Conservation (phyloP, 2,113 vertebrate species). For the Corynorhinus townsendii region DNA sequence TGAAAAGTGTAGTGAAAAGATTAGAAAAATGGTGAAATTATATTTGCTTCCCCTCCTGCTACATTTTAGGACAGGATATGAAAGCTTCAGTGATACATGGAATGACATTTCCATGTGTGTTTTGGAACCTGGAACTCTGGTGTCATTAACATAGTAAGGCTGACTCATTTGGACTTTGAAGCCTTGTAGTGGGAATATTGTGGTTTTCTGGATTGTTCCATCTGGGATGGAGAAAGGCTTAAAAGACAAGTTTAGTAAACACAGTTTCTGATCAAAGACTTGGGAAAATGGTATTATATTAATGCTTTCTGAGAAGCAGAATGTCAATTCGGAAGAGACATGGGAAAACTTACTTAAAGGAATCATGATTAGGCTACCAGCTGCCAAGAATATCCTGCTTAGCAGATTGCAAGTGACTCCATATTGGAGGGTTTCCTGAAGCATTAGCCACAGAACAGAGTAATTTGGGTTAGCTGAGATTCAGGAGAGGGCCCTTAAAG, state of each 20-base stretch:
- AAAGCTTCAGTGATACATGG: neutral
- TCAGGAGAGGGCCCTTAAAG: neutral
- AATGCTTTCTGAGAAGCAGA: neutral
- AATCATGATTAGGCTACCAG: neutral
- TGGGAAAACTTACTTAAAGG: slow-evolving; percentile 12
- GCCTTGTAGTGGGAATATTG: neutral
- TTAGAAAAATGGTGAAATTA: neutral
- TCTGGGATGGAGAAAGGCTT: neutral
- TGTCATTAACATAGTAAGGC: neutral
- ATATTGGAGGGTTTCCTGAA: neutral
- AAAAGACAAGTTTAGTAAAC: slow-evolving; percentile 7
- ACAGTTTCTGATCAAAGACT: slow-evolving; percentile 22
- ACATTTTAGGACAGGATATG: neutral
- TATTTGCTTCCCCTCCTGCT: neutral
- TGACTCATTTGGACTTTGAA: slow-evolving; percentile 35
- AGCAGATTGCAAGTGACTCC: neutral
- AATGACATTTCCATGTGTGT: neutral
- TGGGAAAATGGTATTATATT: neutral
- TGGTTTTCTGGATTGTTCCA: slow-evolving; percentile 33
- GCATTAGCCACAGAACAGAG: neutral
- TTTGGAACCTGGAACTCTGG: neutral
- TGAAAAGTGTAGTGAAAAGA: neutral
- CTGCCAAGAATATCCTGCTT: neutral
- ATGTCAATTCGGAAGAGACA: neutral
- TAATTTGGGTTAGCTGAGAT: neutral